These are phyloP conservation scores for Pleuronectes platessa DNA, from an alignment of 2,113 vertebrate species.

Conservation along the genomic window DNA sequence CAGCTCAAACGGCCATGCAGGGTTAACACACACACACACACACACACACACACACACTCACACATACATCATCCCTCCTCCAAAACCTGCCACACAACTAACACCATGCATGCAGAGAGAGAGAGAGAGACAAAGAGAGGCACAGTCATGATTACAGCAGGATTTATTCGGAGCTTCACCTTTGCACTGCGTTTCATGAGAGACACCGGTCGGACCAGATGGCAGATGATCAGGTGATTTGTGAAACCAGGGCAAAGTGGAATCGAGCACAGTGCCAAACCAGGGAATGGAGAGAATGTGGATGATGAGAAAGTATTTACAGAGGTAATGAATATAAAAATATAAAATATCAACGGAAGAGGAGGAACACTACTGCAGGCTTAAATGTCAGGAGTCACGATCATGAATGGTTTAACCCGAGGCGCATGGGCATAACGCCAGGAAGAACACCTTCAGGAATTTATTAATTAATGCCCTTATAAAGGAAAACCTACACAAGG, in stretches of 20 bases:
- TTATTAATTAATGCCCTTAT: slow-evolving; percentile 33
- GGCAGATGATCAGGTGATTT: background rate
- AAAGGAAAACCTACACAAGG: slow-evolving; percentile 20
- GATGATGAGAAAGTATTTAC: slow-evolving; percentile 1
- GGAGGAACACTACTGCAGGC: background rate
- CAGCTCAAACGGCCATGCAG: too few species aligned
- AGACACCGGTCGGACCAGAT: background rate
- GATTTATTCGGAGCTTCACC: slow-evolving; percentile 55
- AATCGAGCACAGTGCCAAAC: background rate
- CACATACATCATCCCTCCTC: background rate
- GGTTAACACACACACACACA: background rate
- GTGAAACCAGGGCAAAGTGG: slow-evolving; percentile 1
- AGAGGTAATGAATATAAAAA: background rate
- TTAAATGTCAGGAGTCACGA: slow-evolving; percentile 41
- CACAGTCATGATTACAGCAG: slow-evolving; percentile 33
- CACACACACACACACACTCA: background rate
- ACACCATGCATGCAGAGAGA: slow-evolving; percentile 11
- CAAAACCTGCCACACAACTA: slow-evolving; percentile 5
- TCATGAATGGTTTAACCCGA: slow-evolving; percentile 70
- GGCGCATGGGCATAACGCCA: slow-evolving; percentile 50
- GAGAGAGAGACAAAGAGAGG: background rate
- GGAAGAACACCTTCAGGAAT: slow-evolving; percentile 58
- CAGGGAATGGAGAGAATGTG: background rate
- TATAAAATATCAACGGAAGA: slow-evolving; percentile 15
- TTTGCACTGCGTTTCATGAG: slow-evolving; percentile 13